Base-by-base conservation (phyloP, 2,888 invertebrate genomes). In the Latheticus oryzae region DNA sequence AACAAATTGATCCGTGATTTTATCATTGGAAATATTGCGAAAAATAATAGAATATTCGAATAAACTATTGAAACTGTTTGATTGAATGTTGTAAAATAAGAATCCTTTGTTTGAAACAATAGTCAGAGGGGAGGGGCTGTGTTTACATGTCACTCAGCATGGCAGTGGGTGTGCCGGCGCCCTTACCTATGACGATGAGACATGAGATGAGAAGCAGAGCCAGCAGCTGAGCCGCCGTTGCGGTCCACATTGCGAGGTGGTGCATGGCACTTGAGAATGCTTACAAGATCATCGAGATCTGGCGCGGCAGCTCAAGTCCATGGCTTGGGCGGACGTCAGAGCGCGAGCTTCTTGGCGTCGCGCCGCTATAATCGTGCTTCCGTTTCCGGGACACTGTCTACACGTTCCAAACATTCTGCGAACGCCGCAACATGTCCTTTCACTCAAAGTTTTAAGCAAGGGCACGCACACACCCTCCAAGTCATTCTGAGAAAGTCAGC, bases 91-190 rank as follows among this genome's bases (percentile, higher is more conserved):
- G 28, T n/a, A 33, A 47, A 48, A 26, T 5, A 11, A 35, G 28
- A 54, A 66, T 61, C 67, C 73, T 76, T 75, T 76, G 76, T 76
- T 71, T 68, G 63, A 63, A 48, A 48, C 43, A 61, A 66, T 53
- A 54, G 63, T 65, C 60, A 67, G 69, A 75, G 77, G 78, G 77
- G 78, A 78, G 77, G 78, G 77, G 77, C 77, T 72, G 69, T 78
- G 78, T 78, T 78, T 78, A 78, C 78, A 77, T 77, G 74, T 72
- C 72, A 69, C 65, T 69, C 72, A 72, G 73, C 73, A 70, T 73
- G 73, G 66, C 64, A 69, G 76, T 76, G 78, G 77, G 77, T 76
- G 78, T 78, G 78, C 73, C 77, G 69, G 67, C 61, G 55, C 26
- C 45, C 71, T 75, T 76, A 78, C 78, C 78, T 73, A 76, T 72